Evolutionary conservation across 2,797 vertebrate genomes (phyloP), one percentile per base, ranked within the genome.

Genomic region (Acestrorhynchus altus): DNA sequence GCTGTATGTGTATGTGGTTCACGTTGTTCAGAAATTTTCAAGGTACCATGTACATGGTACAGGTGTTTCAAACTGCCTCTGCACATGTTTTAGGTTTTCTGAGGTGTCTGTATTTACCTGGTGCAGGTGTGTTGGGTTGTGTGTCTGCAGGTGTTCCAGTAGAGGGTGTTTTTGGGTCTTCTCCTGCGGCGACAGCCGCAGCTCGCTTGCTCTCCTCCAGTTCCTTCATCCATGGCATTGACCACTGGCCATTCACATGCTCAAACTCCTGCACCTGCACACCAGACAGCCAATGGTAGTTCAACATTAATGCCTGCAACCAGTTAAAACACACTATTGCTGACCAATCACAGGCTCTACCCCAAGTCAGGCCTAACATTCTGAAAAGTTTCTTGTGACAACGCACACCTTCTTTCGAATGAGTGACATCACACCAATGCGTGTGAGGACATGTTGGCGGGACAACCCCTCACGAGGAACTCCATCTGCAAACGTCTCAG

Each of bases 401-500:
- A 1, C 12, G 46, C 60, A 0, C 26, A 98, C 98, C 95, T 99
- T 99, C 86, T 99, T 99, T 47, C 98, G 95, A 82, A 99, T 99
- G 1, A 99, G 95, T 0, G 98, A 99, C 98, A 99, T 99, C 74
- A 99, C 98, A 26, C 98, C 98, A 10, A 99, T 99, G 78, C 98
- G 96, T 10, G 98, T 99, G 28, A 99, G 95, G 68, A 99, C 97
- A 0, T 99, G 98, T 83, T 99, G 98, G 42, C 98, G 93, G 54
- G 98, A 99, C 68, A 99, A 90, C 74, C 98, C 98, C 88, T 99
- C 98, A 7, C 98, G 94, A 1, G 97, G 98, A 64, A 99, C 98
- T 0, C 98, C 98, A 40, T 99, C 98, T 8, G 98, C 98, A 80
- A 99, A 99, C 0, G 97, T 98, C 88, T 99, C 98, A 0, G 98